Percentiles rank a stretch among this genome's conserved stretches.
Conservation (phyloP, 2,888 invertebrate genomes). For the Andrena marginata region DNA sequence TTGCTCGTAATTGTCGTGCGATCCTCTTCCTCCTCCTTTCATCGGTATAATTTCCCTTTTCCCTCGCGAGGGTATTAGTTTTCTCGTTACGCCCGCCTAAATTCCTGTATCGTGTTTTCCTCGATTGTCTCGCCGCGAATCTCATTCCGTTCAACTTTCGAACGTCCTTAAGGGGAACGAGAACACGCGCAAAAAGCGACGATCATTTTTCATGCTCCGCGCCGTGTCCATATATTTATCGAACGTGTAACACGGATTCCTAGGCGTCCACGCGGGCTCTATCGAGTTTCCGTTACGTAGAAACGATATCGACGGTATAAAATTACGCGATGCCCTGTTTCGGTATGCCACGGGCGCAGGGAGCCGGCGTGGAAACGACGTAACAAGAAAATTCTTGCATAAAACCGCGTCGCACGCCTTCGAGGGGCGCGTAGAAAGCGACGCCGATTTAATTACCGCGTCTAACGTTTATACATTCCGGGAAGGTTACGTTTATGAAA, state of each 20-base stretch:
- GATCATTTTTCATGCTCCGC: constrained; percentile 16
- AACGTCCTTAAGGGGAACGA: constrained; percentile 11
- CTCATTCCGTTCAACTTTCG: constrained; percentile 10
- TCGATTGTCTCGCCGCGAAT: not conserved
- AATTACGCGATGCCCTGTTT: constrained; percentile 54
- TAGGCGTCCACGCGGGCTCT: constrained; percentile 1
- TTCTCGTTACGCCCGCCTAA: not conserved
- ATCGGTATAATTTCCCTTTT: not conserved
- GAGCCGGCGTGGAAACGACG: constrained; percentile 38
- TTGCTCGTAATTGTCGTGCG: constrained; percentile 19
- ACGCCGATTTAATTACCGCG: constrained; percentile 43
- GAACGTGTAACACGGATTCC: constrained; percentile 11
- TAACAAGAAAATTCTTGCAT: constrained; percentile 59
- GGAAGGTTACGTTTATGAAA: constrained; percentile 45
- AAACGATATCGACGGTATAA: constrained; percentile 36
- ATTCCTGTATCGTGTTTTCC: not conserved
- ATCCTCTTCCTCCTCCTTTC: not conserved
- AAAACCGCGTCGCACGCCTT: constrained; percentile 44
- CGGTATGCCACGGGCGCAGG: constrained; percentile 31
- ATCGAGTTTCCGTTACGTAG: constrained; percentile 40
- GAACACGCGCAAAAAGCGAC: not conserved
- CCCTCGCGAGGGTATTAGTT: not conserved
- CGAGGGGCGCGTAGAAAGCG: constrained; percentile 23
- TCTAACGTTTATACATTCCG: constrained; percentile 29
- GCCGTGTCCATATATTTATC: not conserved